Evolutionary conservation across 2,113 vertebrate species (phyloP).

Genomic region (Albula glossodonta): DNA sequence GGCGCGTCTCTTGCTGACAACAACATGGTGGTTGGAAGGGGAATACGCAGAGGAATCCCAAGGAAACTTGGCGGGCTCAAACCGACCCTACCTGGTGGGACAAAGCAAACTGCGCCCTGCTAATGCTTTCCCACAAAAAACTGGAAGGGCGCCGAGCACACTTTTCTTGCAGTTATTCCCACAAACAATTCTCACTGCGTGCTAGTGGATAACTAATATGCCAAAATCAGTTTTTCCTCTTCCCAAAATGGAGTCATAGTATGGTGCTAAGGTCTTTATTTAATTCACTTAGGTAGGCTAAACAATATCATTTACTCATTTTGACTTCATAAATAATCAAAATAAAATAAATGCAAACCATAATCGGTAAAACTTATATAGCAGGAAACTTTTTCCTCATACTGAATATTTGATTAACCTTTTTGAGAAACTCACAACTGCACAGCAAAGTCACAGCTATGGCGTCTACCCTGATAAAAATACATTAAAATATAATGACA

Average conservation of each 20-base stretch:
- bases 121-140: too few relatives aligned
- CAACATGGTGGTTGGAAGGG: neutral
- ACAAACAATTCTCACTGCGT: neutral
- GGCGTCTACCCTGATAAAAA: slow-evolving; percentile 25
- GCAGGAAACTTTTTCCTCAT: neutral
- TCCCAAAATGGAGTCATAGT: neutral
- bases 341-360: neutral
- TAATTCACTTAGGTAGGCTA: neutral
- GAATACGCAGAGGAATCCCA: too few relatives aligned
- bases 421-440: neutral
- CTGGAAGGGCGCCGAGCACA: too few relatives aligned
- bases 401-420: slow-evolving; percentile 3
- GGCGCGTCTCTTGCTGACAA: neutral
- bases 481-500: slow-evolving; percentile 37
- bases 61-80: too few relatives aligned
- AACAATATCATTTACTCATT: neutral
- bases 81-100: too few relatives aligned
- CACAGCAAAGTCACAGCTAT: slow-evolving; percentile 2
- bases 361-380: neutral
- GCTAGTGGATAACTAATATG: neutral
- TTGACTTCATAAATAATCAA: neutral
- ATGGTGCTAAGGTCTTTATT: neutral
- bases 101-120: too few relatives aligned
- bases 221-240: neutral
- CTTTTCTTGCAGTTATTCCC: too few relatives aligned